A percentile compares a stretch with the other conserved stretches of the same genome.
Conservation (phyloP, 2,888 invertebrate genomes). For the Tethea ocularis region DNA sequence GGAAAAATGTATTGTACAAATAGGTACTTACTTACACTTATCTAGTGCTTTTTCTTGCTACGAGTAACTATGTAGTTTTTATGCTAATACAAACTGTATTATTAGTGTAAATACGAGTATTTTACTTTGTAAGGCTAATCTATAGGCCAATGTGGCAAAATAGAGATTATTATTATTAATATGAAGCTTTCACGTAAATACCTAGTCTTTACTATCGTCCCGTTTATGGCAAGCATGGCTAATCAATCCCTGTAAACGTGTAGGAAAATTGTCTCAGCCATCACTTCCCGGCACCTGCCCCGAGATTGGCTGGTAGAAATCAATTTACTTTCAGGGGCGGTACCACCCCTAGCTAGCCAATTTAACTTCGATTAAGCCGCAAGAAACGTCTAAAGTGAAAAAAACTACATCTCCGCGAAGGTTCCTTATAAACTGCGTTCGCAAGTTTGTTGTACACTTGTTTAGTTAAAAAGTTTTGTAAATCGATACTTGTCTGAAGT, state of each 20-base stretch:
- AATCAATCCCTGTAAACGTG: not conserved
- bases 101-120: no score
- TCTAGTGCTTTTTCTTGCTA: no score
- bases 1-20: no score
- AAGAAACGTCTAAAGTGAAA: slow-evolving; percentile 40
- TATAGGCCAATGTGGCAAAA: no score
- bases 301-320: slow-evolving; percentile 37
- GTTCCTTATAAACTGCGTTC: slow-evolving; percentile 19
- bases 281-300: slow-evolving; percentile 9
- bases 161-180: no score
- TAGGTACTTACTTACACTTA: no score
- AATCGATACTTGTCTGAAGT: not conserved
- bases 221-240: no score
- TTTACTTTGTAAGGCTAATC: no score
- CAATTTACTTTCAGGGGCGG: slow-evolving; percentile 37
- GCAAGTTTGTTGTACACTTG: slow-evolving; percentile 7
- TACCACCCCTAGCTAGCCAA: slow-evolving; percentile 47
- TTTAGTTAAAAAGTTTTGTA: not conserved
- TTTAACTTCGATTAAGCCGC: slow-evolving; percentile 63
- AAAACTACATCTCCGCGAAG: slow-evolving; percentile 38
- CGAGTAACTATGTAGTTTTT: no score
- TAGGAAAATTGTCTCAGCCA: slow-evolving; percentile 16
- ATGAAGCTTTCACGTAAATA: no score
- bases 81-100: no score
- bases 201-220: not conserved